phyloP scores from a whole-genome alignment of 2,888 invertebrate genomes.

The Boloria euphrosyne region DNA sequence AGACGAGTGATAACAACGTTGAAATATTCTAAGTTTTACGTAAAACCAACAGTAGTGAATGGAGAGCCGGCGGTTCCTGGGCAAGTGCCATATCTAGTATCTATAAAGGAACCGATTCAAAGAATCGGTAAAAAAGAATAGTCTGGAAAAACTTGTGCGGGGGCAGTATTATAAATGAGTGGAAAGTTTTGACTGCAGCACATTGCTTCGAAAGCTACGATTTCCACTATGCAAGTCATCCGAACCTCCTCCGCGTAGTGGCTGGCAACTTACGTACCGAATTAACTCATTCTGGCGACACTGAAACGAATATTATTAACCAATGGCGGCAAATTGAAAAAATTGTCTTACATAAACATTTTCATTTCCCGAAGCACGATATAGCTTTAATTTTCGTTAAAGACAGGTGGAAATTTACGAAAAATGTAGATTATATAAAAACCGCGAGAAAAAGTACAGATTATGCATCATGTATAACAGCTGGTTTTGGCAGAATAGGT shows the following conservation, averaged over 20 bases:
- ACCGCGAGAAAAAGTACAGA: slow-evolving; percentile 46
- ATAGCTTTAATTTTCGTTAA: slow-evolving; percentile 54
- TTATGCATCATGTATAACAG: slow-evolving; percentile 51
- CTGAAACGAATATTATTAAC: slow-evolving; percentile 43
- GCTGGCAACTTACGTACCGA: slow-evolving; percentile 54
- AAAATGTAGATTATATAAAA: slow-evolving; percentile 45
- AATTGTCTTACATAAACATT: slow-evolving; percentile 44
- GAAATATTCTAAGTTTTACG: slow-evolving; percentile 52
- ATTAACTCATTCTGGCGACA: slow-evolving; percentile 46
- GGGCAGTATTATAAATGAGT: slow-evolving; percentile 57
- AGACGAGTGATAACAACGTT: slow-evolving; percentile 57
- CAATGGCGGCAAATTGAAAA: slow-evolving; percentile 48
- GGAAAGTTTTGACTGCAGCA: slow-evolving; percentile 60
- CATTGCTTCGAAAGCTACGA: slow-evolving; percentile 65
- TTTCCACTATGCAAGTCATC: slow-evolving; percentile 50
- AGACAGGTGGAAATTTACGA: slow-evolving; percentile 46
- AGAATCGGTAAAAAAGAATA: slow-evolving; percentile 25
- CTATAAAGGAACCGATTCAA: slow-evolving; percentile 53
- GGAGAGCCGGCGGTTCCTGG: slow-evolving; percentile 50
- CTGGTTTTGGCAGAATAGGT: slow-evolving; percentile 56
- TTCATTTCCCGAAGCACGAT: slow-evolving; percentile 53
- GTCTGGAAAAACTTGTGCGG: slow-evolving; percentile 63
- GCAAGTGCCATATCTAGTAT: slow-evolving; percentile 61
- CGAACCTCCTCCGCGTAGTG: slow-evolving; percentile 48
- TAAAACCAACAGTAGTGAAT: slow-evolving; percentile 56